Percentiles rank a stretch among this genome's conserved stretches.
These are phyloP conservation scores for Cyprinodon variegatus DNA, from an alignment of 2,113 vertebrate genomes.

Conservation along the genomic window DNA sequence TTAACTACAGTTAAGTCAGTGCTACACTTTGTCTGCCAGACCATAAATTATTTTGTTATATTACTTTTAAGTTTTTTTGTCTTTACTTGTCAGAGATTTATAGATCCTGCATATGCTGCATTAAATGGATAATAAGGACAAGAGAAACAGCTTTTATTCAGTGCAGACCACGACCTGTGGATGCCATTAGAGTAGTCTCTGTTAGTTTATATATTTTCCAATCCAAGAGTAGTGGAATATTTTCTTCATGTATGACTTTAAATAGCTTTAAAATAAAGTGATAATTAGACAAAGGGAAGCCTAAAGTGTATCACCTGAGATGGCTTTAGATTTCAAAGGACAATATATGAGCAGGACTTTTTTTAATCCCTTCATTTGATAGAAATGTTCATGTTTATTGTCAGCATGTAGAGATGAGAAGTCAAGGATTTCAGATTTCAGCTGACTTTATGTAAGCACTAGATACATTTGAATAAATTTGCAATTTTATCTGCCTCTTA, in stretches of 20 bases:
- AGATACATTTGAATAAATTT: neutral
- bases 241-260: neutral
- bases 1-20: slow-evolving; percentile 42
- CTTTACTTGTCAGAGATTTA: slow-evolving; percentile 15
- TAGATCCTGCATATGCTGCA: slow-evolving; percentile 11
- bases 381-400: neutral
- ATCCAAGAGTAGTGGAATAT: neutral
- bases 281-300: neutral
- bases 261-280: slow-evolving; percentile 1
- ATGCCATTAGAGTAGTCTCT: slow-evolving; percentile 1
- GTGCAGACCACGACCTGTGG: slow-evolving; percentile 28
- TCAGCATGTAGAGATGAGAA: neutral
- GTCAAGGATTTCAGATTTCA: neutral
- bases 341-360: neutral
- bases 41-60: slow-evolving; percentile 41
- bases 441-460: neutral
- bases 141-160: slow-evolving; percentile 16
- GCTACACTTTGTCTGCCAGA: slow-evolving; percentile 19
- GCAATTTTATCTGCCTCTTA: neutral
- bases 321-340: neutral
- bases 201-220: neutral
- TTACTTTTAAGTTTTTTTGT: slow-evolving; percentile 25
- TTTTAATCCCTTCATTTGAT: neutral
- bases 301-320: neutral
- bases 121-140: slow-evolving; percentile 26